Conservation (phyloP, 2,113 vertebrate species). For the Okapia johnstoni region DNA sequence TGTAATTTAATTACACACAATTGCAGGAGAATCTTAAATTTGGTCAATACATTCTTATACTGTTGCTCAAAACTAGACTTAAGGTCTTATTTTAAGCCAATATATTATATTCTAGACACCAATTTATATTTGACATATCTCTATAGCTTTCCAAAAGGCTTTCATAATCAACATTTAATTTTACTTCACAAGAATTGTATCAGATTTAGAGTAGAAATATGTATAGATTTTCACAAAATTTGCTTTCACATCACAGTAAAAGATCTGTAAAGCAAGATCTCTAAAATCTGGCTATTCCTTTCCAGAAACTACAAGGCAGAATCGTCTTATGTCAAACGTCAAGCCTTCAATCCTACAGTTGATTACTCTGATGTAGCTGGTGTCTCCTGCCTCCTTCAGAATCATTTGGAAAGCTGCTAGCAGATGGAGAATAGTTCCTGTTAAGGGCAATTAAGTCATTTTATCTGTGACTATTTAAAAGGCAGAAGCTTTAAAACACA, state of each 20-base stretch:
- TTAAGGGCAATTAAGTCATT: background rate
- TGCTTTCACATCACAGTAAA: background rate
- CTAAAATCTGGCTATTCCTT: background rate
- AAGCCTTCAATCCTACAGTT: background rate
- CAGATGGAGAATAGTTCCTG: background rate
- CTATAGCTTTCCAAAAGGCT: background rate
- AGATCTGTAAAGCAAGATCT: background rate
- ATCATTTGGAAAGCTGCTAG: background rate
- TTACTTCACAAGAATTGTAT: background rate
- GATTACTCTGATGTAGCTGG: background rate
- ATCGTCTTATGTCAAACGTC: background rate
- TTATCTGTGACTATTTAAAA: background rate
- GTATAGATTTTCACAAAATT: background rate
- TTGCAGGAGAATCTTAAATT: background rate
- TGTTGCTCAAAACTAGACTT: background rate
- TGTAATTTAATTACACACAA: background rate
- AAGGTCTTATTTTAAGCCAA: background rate
- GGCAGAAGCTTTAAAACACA: background rate
- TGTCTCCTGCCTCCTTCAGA: background rate
- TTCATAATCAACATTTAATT: background rate
- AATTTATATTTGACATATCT: background rate
- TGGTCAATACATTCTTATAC: background rate
- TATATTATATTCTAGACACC: background rate
- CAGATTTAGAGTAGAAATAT: background rate
- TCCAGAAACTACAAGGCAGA: background rate